Evolutionary conservation across 2,113 vertebrate species (phyloP).

Genomic region (Phycodurus eques): DNA sequence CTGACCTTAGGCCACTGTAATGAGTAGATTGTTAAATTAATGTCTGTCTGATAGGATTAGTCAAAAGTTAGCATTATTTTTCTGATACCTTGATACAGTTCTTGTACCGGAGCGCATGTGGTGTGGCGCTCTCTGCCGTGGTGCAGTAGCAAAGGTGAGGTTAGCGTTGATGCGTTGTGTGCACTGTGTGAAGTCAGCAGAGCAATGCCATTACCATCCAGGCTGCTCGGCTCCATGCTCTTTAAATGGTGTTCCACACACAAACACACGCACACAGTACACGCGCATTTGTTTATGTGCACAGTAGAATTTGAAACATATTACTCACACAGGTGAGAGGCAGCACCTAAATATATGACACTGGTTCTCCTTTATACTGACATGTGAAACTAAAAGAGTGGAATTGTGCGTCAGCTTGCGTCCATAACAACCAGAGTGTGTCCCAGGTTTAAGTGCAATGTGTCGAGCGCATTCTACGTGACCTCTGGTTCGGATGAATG

Average conservation of each 20-base stretch:
- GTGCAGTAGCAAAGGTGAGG: conserved; percentile 31
- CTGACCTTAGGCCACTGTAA: too few species aligned
- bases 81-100: not conserved
- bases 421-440: not conserved
- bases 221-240: conserved; percentile 33
- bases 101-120: conserved; percentile 5
- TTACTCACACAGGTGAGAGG: not conserved
- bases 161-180: conserved; percentile 45
- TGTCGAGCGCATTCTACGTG: not conserved
- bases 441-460: not conserved
- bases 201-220: conserved; percentile 54
- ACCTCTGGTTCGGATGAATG: not conserved
- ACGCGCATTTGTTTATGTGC: not conserved
- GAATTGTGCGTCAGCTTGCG: not conserved
- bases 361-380: not conserved
- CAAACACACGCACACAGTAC: not conserved
- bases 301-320: not conserved
- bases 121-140: conserved; percentile 15
- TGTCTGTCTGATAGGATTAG: too few species aligned
- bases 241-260: conserved; percentile 13
- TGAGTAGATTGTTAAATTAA: too few species aligned
- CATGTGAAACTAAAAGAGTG: not conserved
- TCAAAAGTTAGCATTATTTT: not conserved
- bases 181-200: conserved; percentile 47
- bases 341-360: not conserved